Conservation (phyloP, 2,888 invertebrate genomes). For the Thereva unica region DNA sequence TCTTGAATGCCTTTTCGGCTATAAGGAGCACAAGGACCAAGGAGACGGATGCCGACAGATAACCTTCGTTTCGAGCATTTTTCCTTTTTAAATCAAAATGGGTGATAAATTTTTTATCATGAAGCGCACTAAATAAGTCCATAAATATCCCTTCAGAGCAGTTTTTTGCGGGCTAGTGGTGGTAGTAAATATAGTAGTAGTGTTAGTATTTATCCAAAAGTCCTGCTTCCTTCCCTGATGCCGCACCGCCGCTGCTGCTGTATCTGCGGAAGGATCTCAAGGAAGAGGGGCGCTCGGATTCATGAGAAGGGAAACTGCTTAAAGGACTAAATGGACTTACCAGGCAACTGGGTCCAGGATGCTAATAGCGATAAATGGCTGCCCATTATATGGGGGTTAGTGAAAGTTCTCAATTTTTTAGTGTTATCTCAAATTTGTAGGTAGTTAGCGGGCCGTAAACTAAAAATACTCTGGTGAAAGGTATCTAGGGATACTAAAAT, state of each 20-base stretch:
- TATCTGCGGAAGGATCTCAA: slow-evolving; percentile 14
- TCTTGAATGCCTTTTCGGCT: not conserved
- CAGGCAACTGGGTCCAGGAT: slow-evolving; percentile 10
- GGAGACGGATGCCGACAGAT: slow-evolving; percentile 34
- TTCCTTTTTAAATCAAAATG: slow-evolving; percentile 35
- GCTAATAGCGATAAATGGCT: slow-evolving; percentile 36
- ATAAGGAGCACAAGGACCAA: slow-evolving; percentile 14
- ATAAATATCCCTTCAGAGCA: slow-evolving; percentile 19
- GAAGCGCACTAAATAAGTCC: slow-evolving; percentile 34
- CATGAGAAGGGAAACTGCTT: slow-evolving; percentile 17
- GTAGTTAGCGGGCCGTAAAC: too few species aligned
- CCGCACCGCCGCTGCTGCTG: not conserved
- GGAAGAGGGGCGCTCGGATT: slow-evolving; percentile 4
- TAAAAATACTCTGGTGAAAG: too few species aligned
- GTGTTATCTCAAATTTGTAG: too few species aligned
- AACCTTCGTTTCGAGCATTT: slow-evolving; percentile 32
- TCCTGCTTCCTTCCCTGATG: not conserved
- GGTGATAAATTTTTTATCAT: slow-evolving; percentile 38
- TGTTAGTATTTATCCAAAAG: not conserved
- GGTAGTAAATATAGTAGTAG: too few species aligned
- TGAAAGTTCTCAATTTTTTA: too few species aligned
- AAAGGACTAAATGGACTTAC: slow-evolving; percentile 9
- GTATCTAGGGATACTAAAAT: too few species aligned
- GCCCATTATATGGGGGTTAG: slow-evolving; percentile 7
- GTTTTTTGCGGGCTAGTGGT: too few species aligned